A percentile compares a stretch with the other conserved stretches of the same genome.
phyloP scores from a whole-genome alignment of 1,140 invertebrate genomes.

The Thaumatotibia leucotreta region DNA sequence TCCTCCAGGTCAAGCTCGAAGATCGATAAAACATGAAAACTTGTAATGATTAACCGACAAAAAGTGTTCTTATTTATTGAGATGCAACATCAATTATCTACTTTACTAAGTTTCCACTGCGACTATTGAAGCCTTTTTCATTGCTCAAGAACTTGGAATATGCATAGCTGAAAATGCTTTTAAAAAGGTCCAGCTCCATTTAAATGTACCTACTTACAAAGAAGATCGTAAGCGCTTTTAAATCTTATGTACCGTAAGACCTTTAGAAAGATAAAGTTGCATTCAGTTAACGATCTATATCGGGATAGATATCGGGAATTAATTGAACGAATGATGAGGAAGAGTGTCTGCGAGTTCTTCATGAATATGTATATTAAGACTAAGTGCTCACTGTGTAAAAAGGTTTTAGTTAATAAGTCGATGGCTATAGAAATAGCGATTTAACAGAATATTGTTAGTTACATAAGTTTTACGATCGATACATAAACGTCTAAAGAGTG shows the following conservation, averaged over 20 bases:
- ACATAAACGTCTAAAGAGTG: too few species aligned
- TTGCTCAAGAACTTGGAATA: not conserved
- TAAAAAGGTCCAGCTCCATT: constrained; percentile 44
- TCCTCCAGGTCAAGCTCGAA: too few species aligned
- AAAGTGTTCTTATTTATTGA: too few species aligned
- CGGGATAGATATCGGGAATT: constrained; percentile 55
- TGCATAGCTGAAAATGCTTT: constrained; percentile 30
- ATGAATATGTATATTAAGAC: constrained; percentile 56
- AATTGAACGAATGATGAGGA: constrained; percentile 64
- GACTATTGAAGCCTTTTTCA: not conserved
- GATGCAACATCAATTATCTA: too few species aligned
- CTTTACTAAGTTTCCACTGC: not conserved
- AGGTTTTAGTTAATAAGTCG: constrained; percentile 44
- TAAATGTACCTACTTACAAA: constrained; percentile 5
- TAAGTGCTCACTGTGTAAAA: constrained; percentile 51
- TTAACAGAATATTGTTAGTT: constrained; percentile 30
- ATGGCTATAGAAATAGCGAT: constrained; percentile 34
- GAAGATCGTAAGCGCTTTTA: constrained; percentile 25
- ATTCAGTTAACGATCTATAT: constrained; percentile 40
- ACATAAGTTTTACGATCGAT: constrained; percentile 38
- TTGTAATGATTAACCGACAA: too few species aligned
- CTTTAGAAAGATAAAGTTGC: constrained; percentile 46
- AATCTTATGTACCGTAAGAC: constrained; percentile 49
- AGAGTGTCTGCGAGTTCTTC: constrained; percentile 33
- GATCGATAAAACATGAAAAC: too few species aligned